phyloP scores from a whole-genome alignment of 2,888 invertebrate genomes.

The Epinotia brunnichana region DNA sequence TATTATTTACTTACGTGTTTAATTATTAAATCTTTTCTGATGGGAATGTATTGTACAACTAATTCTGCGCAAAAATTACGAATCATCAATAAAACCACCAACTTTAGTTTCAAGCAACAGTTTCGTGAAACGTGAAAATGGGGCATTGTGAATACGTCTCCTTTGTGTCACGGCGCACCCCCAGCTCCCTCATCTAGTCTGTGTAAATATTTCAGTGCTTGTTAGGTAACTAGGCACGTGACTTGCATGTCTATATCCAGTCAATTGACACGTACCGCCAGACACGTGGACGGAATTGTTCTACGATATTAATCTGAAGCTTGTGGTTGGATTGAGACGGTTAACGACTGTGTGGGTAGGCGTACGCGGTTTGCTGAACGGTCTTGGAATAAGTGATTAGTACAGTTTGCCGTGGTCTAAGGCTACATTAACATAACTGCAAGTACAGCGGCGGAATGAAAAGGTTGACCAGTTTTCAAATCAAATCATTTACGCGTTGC shows the following conservation, averaged over 20 bases:
- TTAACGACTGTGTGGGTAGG: constrained; percentile 17
- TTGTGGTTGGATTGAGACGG: constrained; percentile 24
- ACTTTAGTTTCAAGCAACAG: not conserved
- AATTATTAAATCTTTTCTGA: too few relatives aligned
- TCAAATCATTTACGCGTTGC: too few relatives aligned
- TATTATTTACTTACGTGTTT: too few relatives aligned
- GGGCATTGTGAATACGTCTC: constrained; percentile 21
- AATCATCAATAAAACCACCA: constrained; percentile 1
- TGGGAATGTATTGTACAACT: not conserved
- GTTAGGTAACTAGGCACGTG: constrained; percentile 77
- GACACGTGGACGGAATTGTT: constrained; percentile 70
- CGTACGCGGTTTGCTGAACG: constrained; percentile 26
- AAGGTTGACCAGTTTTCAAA: too few relatives aligned
- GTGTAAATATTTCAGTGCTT: constrained; percentile 56
- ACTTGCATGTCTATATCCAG: constrained; percentile 64
- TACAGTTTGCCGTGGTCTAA: constrained; percentile 1
- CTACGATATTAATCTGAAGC: constrained; percentile 47
- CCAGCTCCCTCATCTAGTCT: constrained; percentile 22
- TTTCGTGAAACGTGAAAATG: constrained; percentile 13
- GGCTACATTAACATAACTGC: not conserved
- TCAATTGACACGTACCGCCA: constrained; percentile 71
- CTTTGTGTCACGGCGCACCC: constrained; percentile 29
- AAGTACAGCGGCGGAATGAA: too few relatives aligned
- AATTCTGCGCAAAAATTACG: not conserved
- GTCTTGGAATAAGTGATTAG: constrained; percentile 25